A percentile compares a stretch with the other conserved stretches of the same genome.
These are phyloP conservation scores for Nesidiocoris tenuis DNA, from an alignment of 2,888 invertebrate genomes.

Conservation along the genomic window DNA sequence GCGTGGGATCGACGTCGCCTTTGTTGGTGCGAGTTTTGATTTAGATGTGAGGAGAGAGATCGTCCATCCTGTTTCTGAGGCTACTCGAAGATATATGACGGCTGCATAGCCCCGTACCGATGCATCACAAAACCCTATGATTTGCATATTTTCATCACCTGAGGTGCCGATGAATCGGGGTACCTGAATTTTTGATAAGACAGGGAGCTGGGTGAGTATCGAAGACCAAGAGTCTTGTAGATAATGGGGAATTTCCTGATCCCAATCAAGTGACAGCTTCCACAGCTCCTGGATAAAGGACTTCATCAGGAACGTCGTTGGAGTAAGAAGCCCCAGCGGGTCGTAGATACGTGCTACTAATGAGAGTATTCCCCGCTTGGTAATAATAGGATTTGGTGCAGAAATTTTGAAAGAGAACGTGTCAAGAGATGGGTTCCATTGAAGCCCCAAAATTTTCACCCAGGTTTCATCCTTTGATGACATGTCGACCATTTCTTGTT, in stretches of 20 bases:
- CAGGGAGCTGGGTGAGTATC: not conserved
- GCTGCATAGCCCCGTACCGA: conserved; percentile 33
- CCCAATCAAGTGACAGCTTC: not conserved
- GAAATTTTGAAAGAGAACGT: conserved; percentile 7
- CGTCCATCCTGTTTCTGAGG: not conserved
- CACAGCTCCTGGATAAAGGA: not conserved
- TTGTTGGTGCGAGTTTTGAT: conserved; percentile 43
- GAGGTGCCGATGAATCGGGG: not conserved
- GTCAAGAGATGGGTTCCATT: conserved; percentile 15
- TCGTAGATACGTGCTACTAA: not conserved
- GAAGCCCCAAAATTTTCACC: conserved; percentile 19
- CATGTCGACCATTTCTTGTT: no score
- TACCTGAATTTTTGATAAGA: not conserved
- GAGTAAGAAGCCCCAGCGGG: not conserved
- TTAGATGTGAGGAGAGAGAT: conserved; percentile 32
- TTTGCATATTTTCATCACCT: not conserved
- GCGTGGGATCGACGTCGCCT: conserved; percentile 49
- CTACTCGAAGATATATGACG: conserved; percentile 7
- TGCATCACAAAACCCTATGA: conserved; percentile 35
- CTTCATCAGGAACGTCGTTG: not conserved
- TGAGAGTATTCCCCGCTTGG: not conserved
- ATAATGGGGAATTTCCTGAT: conserved; percentile 9
- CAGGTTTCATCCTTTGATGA: conserved; percentile 16
- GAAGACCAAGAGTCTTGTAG: not conserved
- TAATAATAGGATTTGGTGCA: not conserved